These are phyloP conservation scores for Percopsis transmontana DNA, from an alignment of 2,113 vertebrate genomes.

Conservation along the genomic window DNA sequence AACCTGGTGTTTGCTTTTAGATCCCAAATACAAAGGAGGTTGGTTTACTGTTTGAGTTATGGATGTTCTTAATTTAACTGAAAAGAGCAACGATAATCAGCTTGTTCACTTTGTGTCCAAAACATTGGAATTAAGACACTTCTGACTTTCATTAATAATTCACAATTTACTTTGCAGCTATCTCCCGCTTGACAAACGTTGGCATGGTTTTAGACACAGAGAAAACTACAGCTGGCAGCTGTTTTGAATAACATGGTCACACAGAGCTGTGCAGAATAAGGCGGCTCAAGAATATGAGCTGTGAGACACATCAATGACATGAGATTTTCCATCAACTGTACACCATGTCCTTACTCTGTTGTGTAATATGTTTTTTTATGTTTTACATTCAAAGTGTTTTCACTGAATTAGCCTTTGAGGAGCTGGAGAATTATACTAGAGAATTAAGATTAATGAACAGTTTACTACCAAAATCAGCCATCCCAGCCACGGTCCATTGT, in stretches of 20 bases:
- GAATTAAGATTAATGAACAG: slow-evolving; percentile 10
- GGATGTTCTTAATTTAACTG: slow-evolving; percentile 35
- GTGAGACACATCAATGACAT: slow-evolving; percentile 31
- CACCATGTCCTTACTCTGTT: neutral
- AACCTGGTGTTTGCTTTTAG: too few relatives aligned
- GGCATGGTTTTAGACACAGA: slow-evolving; percentile 56
- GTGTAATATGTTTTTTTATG: neutral
- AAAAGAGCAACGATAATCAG: slow-evolving; percentile 51
- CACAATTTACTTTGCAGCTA: slow-evolving; percentile 46
- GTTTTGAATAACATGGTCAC: slow-evolving; percentile 62
- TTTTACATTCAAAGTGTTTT: too few relatives aligned
- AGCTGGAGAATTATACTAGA: slow-evolving; percentile 5
- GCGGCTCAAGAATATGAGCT: slow-evolving; percentile 43
- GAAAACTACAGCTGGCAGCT: slow-evolving; percentile 60
- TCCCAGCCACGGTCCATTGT: slow-evolving; percentile 13
- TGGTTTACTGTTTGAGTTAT: slow-evolving; percentile 19
- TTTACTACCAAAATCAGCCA: slow-evolving; percentile 12
- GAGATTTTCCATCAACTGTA: slow-evolving; percentile 19
- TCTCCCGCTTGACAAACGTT: slow-evolving; percentile 52
- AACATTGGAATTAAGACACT: slow-evolving; percentile 65
- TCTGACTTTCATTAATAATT: slow-evolving; percentile 65
- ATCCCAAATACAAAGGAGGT: too few relatives aligned
- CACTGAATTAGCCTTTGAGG: too few relatives aligned
- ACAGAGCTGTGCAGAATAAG: slow-evolving; percentile 51
- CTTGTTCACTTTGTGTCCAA: slow-evolving; percentile 46